Evolutionary conservation across 1,140 invertebrate species (phyloP), one percentile per base, ranked within the genome.

Genomic region (Tachypleus tridentatus): DNA sequence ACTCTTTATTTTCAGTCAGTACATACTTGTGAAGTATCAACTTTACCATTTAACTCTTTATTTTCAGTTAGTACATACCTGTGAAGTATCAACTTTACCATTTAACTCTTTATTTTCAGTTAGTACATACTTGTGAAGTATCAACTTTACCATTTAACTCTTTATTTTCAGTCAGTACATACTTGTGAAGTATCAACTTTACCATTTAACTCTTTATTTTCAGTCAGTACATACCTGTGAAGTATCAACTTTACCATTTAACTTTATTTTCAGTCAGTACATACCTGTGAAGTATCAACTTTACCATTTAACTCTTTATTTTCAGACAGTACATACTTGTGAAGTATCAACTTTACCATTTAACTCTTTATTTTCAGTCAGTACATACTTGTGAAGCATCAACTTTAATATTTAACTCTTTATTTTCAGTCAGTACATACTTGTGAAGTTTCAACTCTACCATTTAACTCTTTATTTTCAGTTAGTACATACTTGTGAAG

Each of bases 1-100:
- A 58, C 5, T 62, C 5, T 51, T 64, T 60, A 10, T 69, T 74
- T 60, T 60, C 70, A 76, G 75, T 66, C 72, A 29, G 29, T 29
- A 29, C 29, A 29, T 29, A 29, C 29, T 29, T 29, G 29, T 29
- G 29, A 29, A 29, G 29, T 29, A 1, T 29, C 29, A 29, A 29
- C 29, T 29, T 0, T 29, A 29, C 0, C 2, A 29, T 29, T 29
- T 29, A 29, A 58, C 5, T 62, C 5, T 51, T 64, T 60, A 10
- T 69, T 74, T 60, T 60, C 70, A 76, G 75, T 66, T 29, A 29
- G 29, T 29, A 29, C 29, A 29, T 29, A 29, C 29, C 2, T 29
- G 29, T 29, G 29, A 29, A 29, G 29, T 29, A 1, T 29, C 29
- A 29, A 29, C 29, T 29, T 0, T 29, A 29, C 0, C 2, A 29